Conservation (phyloP, 2,888 invertebrate species). For the Nomada lathburiana region DNA sequence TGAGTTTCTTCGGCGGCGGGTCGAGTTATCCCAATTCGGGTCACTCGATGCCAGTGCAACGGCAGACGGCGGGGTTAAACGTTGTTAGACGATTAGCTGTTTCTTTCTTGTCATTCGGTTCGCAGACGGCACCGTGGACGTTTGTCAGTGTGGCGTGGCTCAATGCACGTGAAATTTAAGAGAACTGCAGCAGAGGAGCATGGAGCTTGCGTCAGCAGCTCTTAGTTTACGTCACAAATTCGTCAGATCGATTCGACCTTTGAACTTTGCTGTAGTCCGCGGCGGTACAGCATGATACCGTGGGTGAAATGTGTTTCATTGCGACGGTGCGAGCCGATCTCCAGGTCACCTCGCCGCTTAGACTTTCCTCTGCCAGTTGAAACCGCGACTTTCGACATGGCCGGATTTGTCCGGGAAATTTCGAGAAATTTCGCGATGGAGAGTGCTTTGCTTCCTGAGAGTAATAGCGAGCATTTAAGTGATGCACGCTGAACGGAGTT, state of each 20-base stretch:
- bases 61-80: background rate
- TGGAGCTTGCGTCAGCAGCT: conserved; percentile 14
- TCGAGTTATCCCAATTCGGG: conserved; percentile 9
- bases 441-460: too few species aligned
- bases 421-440: background rate
- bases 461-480: too few species aligned
- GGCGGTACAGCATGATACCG: background rate
- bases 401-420: background rate
- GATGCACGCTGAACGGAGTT: too few species aligned
- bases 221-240: conserved; percentile 33
- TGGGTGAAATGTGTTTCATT: background rate
- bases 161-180: background rate
- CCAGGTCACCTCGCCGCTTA: too few species aligned
- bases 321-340: background rate
- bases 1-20: background rate
- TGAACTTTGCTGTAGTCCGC: conserved; percentile 10
- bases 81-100: conserved; percentile 6
- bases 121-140: background rate
- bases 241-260: conserved; percentile 40
- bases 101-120: background rate
- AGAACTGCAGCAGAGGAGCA: background rate
- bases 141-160: background rate
- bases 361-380: background rate
- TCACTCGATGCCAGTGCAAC: background rate
- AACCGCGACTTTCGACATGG: background rate